A percentile compares a stretch with the other conserved stretches of the same genome.
Conservation (phyloP, 2,888 invertebrate genomes). For the Lobophora halterata region DNA sequence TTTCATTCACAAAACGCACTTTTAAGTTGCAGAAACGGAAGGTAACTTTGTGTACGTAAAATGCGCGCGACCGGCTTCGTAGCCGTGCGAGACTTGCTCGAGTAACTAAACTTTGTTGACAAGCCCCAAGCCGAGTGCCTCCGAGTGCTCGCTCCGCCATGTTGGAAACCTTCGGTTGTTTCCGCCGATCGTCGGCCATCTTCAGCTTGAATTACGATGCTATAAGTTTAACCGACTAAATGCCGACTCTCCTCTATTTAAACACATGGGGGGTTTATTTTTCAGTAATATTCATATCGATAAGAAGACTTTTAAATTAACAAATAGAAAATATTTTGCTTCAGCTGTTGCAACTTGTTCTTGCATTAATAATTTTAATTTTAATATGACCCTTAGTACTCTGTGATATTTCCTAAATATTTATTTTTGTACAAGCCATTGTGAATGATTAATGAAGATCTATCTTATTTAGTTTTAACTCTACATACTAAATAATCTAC, state of each 20-base stretch:
- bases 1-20: slow-evolving; percentile 44
- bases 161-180: slow-evolving; percentile 59
- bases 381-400: too few relatives aligned
- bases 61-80: slow-evolving; percentile 52
- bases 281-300: too few relatives aligned
- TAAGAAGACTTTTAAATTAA: too few relatives aligned
- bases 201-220: slow-evolving; percentile 36
- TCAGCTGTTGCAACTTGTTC: too few relatives aligned
- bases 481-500: too few relatives aligned
- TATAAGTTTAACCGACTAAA: slow-evolving; percentile 31
- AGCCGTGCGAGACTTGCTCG: slow-evolving; percentile 45
- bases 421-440: too few relatives aligned
- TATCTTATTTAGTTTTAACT: too few relatives aligned
- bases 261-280: too few relatives aligned
- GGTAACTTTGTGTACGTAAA: slow-evolving; percentile 30
- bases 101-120: slow-evolving; percentile 71
- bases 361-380: too few relatives aligned
- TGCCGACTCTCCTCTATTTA: slow-evolving; percentile 32
- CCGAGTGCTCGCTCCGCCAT: slow-evolving; percentile 54
- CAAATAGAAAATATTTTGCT: too few relatives aligned
- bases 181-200: slow-evolving; percentile 51
- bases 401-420: too few relatives aligned
- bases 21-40: slow-evolving; percentile 38
- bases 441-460: too few relatives aligned
- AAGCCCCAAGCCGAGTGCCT: slow-evolving; percentile 65